Conservation (phyloP, 2,113 vertebrate species). For the Enhydra lutris region DNA sequence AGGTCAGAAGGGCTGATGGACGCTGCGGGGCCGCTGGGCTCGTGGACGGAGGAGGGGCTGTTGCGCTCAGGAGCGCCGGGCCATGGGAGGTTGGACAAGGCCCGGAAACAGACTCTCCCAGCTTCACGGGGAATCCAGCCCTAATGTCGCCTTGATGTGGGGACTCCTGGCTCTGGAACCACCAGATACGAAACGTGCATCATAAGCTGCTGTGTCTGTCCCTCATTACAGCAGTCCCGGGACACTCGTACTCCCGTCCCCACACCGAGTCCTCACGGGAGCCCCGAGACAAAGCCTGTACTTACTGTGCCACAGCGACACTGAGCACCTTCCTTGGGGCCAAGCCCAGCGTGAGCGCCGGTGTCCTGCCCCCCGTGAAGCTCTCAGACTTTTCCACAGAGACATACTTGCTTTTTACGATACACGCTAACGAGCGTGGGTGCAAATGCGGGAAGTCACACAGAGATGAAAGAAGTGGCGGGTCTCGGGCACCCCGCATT, state of each 20-base stretch:
- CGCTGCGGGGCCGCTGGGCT: no score
- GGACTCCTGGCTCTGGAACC: not conserved
- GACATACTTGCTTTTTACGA: fast-evolving
- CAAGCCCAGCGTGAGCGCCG: fast-evolving
- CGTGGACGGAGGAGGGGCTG: not conserved
- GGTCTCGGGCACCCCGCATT: not conserved
- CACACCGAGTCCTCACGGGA: fast-evolving
- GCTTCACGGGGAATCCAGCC: not conserved
- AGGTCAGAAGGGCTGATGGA: not conserved
- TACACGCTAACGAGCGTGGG: fast-evolving
- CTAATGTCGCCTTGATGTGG: not conserved
- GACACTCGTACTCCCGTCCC: fast-evolving
- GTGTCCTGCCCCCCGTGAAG: fast-evolving
- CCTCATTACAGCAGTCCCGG: no score
- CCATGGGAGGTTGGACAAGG: not conserved
- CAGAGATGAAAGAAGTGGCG: no score
- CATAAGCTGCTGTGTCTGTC: not conserved
- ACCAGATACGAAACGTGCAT: no score
- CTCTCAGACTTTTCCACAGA: not conserved
- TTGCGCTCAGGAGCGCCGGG: fast-evolving
- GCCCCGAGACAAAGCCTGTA: not conserved
- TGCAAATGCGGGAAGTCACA: not conserved
- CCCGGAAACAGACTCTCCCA: fast-evolving
- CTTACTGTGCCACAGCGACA: fast-evolving
- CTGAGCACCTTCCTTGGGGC: fast-evolving